Evolutionary conservation across 2,888 invertebrate species (phyloP).

Genomic region (Gymnocheta viridis): DNA sequence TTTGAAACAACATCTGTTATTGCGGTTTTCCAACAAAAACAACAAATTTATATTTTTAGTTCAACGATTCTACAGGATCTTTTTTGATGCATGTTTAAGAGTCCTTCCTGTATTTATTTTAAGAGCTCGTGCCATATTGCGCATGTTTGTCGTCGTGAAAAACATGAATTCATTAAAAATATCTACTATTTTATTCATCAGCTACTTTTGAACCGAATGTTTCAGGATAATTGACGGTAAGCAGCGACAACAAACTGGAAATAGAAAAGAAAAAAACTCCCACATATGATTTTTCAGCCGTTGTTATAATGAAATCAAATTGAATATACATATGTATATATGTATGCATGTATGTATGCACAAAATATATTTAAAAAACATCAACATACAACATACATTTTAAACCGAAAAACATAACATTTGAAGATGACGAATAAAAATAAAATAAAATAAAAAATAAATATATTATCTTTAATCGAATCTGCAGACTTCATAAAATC

Average conservation of each 20-base stretch:
- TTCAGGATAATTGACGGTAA: slow-evolving; percentile 57
- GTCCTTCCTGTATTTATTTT: slow-evolving; percentile 31
- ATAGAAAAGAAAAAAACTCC: background rate
- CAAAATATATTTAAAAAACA: too few species aligned
- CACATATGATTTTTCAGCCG: background rate
- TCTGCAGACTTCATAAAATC: too few species aligned
- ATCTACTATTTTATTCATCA: background rate
- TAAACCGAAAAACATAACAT: too few species aligned
- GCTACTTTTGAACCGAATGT: background rate
- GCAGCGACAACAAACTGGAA: slow-evolving; percentile 11
- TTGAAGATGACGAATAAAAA: too few species aligned
- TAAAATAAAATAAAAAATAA: too few species aligned
- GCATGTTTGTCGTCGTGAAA: slow-evolving; percentile 46
- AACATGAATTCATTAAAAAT: background rate
- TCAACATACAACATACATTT: too few species aligned
- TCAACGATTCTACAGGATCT: background rate
- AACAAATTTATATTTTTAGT: background rate
- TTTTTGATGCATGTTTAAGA: too few species aligned
- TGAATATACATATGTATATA: background rate
- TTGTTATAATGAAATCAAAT: background rate
- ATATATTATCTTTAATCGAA: too few species aligned
- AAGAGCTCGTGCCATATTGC: slow-evolving; percentile 71
- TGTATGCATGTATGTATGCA: too few species aligned
- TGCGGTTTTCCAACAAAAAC: slow-evolving; percentile 43
- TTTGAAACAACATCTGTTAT: slow-evolving; percentile 56